These are phyloP conservation scores for Rousettus madagascariensis DNA, from an alignment of 2,797 vertebrate species.

Conservation along the genomic window DNA sequence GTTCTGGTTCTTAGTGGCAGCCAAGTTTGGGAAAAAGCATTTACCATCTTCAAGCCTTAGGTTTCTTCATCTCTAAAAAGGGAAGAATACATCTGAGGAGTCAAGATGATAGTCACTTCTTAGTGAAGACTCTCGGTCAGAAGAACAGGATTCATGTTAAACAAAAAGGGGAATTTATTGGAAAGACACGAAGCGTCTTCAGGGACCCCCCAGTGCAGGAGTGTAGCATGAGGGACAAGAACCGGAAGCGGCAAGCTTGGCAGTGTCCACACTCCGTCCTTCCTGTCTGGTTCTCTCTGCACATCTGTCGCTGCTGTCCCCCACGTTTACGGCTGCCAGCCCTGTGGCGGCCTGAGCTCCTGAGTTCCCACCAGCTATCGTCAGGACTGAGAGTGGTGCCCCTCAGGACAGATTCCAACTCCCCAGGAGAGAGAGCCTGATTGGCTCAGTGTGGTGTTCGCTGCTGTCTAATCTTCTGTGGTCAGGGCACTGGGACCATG, in stretches of 20 bases:
- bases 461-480: not conserved
- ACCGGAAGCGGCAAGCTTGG: not conserved
- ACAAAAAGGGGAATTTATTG: not conserved
- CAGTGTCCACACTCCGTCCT: not conserved
- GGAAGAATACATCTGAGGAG: not conserved
- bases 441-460: not conserved
- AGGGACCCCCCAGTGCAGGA: fast-evolving
- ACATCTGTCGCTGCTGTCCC: too few relatives aligned
- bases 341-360: not conserved
- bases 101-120: not conserved
- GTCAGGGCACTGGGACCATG: not conserved
- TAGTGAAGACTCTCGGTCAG: not conserved
- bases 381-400: not conserved
- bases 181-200: not conserved
- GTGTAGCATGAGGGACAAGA: fast-evolving
- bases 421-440: not conserved
- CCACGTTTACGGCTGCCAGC: not conserved
- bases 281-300: not conserved
- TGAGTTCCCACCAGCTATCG: not conserved
- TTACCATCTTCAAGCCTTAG: not conserved
- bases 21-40: not conserved
- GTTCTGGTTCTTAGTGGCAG: not conserved
- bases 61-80: not conserved
- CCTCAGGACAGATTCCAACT: not conserved
- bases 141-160: not conserved